These are phyloP conservation scores for Drosophila nr. perissopoda DNA, from an alignment of 2,888 invertebrate genomes.

Conservation along the genomic window DNA sequence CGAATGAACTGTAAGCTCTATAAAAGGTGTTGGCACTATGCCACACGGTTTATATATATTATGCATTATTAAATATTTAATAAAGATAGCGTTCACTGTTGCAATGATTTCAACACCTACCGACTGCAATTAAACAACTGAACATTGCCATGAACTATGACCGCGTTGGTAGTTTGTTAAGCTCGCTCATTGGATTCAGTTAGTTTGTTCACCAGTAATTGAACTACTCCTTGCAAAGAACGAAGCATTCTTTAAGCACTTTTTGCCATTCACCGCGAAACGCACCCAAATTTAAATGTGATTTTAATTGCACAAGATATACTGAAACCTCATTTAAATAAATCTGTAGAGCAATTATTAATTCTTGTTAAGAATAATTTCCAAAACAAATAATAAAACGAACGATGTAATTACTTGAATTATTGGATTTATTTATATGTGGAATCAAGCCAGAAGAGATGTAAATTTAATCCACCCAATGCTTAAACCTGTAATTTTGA, in stretches of 20 bases:
- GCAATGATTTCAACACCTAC: not conserved
- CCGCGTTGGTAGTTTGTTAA: not conserved
- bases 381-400: not conserved
- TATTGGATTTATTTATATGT: constrained; percentile 32
- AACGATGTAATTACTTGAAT: not conserved
- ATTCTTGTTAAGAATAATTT: not conserved
- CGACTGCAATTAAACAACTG: not conserved
- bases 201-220: not conserved
- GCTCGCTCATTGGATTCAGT: not conserved
- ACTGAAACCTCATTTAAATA: not conserved
- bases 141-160: not conserved
- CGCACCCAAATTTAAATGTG: not conserved
- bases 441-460: constrained; percentile 50
- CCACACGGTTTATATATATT: not conserved
- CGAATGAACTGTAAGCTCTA: not conserved
- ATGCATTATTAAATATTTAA: not conserved
- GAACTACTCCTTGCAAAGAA: not conserved
- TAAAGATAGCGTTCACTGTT: not conserved
- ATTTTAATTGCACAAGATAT: not conserved
- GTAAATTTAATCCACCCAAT: constrained; percentile 26
- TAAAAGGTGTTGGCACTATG: not conserved
- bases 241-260: not conserved
- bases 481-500: constrained; percentile 54
- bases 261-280: constrained; percentile 38
- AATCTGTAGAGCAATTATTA: not conserved